phyloP scores from a whole-genome alignment of 2,113 vertebrate species.

The Neopipo cinnamomea region DNA sequence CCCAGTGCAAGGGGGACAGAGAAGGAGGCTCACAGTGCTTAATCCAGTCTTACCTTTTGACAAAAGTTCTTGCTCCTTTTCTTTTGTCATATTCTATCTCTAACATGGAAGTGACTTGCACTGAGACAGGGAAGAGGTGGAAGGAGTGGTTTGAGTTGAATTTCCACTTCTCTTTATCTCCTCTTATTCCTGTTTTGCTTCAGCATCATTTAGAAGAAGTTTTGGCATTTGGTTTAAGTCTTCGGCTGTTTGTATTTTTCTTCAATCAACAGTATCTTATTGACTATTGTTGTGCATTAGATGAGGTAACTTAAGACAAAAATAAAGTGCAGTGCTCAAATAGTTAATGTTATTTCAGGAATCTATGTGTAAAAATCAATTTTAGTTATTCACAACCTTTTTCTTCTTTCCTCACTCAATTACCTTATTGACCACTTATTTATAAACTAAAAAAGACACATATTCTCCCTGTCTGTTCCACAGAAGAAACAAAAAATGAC shows the following conservation, averaged over 20 bases:
- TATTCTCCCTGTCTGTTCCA: not conserved
- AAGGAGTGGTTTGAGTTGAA: not conserved
- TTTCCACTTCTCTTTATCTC: not conserved
- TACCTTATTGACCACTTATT: constrained; percentile 70
- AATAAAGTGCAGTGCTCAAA: not conserved
- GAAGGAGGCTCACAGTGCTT: not conserved
- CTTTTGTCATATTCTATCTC: not conserved
- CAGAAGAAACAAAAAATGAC: not conserved
- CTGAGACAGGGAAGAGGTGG: not conserved
- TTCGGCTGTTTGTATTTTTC: not conserved
- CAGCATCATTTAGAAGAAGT: fast-evolving
- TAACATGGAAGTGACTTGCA: not conserved
- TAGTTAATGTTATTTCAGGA: constrained; percentile 30
- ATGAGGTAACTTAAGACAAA: not conserved
- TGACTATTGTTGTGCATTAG: not conserved
- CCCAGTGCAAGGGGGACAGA: not conserved
- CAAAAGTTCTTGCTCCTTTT: not conserved
- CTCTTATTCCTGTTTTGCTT: not conserved
- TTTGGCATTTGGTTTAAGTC: not conserved
- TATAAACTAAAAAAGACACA: constrained; percentile 33
- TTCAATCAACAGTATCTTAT: not conserved
- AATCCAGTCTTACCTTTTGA: not conserved
- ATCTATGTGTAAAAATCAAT: constrained; percentile 58
- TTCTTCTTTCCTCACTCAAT: constrained; percentile 62
- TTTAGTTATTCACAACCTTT: constrained; percentile 57